Conservation (phyloP, 2,888 invertebrate genomes). For the Erannis defoliaria region DNA sequence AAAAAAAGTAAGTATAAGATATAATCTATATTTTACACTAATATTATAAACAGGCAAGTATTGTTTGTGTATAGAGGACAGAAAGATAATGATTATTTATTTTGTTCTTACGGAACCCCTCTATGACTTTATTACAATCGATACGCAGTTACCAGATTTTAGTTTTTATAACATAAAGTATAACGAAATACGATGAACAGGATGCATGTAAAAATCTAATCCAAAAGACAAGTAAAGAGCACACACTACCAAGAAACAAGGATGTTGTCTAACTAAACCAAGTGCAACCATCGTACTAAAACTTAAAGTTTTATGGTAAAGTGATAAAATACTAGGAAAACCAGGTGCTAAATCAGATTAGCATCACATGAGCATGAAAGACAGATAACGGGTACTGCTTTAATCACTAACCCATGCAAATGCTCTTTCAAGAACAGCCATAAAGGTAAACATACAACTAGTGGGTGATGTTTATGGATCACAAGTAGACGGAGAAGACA, state of each 20-base stretch:
- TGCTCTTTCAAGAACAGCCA: slow-evolving; percentile 19
- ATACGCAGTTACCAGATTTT: too few species aligned
- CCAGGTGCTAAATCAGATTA: slow-evolving; percentile 15
- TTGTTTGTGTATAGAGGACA: too few species aligned
- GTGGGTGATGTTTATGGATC: slow-evolving; percentile 18
- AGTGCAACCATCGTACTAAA: not conserved
- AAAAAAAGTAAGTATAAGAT: too few species aligned
- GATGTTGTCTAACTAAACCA: not conserved
- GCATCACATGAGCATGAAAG: slow-evolving; percentile 14
- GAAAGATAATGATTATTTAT: not conserved
- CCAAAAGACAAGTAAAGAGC: not conserved
- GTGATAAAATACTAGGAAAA: slow-evolving; percentile 8
- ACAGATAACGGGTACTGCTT: slow-evolving; percentile 23
- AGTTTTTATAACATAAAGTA: too few species aligned
- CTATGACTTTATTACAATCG: too few species aligned
- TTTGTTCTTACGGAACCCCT: too few species aligned
- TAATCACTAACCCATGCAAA: slow-evolving; percentile 29
- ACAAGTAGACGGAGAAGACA: not conserved
- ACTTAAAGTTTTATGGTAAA: not conserved
- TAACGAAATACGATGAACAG: not conserved
- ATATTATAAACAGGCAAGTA: too few species aligned
- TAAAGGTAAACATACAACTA: slow-evolving; percentile 17
- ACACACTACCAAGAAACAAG: not conserved
- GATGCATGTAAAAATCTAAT: not conserved
- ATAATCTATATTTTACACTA: too few species aligned